These are phyloP conservation scores for Diglossa brunneiventris DNA, from an alignment of 2,113 vertebrate genomes.

Conservation along the genomic window DNA sequence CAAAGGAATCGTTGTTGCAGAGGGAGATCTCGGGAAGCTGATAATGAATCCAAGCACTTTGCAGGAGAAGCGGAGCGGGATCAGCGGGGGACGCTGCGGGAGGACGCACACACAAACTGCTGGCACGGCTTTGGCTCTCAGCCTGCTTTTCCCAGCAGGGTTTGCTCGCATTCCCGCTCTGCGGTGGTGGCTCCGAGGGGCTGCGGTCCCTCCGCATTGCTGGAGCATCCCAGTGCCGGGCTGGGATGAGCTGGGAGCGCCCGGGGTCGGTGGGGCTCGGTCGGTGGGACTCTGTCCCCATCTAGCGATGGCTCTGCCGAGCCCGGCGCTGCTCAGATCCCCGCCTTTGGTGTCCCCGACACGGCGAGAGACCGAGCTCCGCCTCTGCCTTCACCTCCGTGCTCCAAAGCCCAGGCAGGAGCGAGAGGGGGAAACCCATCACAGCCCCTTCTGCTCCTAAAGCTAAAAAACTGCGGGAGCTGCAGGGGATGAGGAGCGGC, in stretches of 20 bases:
- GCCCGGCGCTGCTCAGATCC: background rate
- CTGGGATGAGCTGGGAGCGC: background rate
- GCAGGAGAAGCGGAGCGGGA: background rate
- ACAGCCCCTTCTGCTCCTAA: background rate
- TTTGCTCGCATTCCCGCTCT: rapidly evolving
- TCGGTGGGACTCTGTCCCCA: slow-evolving; percentile 55
- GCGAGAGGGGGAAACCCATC: background rate
- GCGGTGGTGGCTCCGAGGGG: rapidly evolving
- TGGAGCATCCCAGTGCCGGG: background rate
- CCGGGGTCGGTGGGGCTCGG: background rate
- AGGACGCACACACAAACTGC: background rate
- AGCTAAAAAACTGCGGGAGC: background rate
- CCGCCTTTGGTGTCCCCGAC: rapidly evolving
- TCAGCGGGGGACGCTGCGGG: background rate
- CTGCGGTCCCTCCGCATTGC: rapidly evolving
- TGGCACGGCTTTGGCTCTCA: background rate
- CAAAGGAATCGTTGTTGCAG: background rate
- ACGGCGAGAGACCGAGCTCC: background rate
- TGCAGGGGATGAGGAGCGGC: background rate
- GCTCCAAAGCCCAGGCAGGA: background rate
- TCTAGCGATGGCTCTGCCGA: slow-evolving; percentile 16
- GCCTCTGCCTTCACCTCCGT: background rate
- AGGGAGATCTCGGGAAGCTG: background rate
- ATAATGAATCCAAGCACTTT: background rate
- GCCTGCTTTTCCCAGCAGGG: background rate